phyloP scores from a whole-genome alignment of 2,888 invertebrate genomes.

The Auanema sp. region DNA sequence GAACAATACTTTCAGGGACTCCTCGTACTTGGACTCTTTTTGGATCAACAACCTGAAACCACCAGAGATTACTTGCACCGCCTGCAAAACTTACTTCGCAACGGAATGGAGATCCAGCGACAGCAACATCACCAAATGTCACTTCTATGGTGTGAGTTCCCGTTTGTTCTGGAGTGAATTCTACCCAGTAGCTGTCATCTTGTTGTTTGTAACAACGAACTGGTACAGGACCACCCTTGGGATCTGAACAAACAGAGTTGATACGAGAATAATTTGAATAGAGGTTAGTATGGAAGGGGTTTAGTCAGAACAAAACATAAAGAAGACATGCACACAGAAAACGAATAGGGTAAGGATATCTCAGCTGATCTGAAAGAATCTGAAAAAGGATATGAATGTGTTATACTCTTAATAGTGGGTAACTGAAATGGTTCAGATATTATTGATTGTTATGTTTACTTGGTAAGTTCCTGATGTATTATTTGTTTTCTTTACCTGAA shows the following conservation, averaged over 20 bases:
- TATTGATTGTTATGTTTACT: background rate
- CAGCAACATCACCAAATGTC: slow-evolving; percentile 76
- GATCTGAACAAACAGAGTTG: slow-evolving; percentile 61
- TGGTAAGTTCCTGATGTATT: background rate
- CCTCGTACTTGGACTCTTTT: slow-evolving; percentile 49
- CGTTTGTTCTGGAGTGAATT: slow-evolving; percentile 71
- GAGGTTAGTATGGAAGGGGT: slow-evolving; percentile 27
- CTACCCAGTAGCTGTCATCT: slow-evolving; percentile 89
- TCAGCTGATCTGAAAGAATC: slow-evolving; percentile 11
- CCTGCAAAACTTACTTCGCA: slow-evolving; percentile 75
- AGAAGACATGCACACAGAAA: slow-evolving; percentile 18
- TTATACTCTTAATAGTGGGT: background rate
- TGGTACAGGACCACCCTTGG: slow-evolving; percentile 73
- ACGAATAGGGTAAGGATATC: slow-evolving; percentile 15
- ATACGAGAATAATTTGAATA: slow-evolving; percentile 12
- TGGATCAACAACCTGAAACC: slow-evolving; percentile 70
- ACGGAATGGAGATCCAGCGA: slow-evolving; percentile 88
- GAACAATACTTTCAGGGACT: slow-evolving; percentile 38
- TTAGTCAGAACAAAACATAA: slow-evolving; percentile 38
- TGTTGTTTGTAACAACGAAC: slow-evolving; percentile 93
- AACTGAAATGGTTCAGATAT: background rate
- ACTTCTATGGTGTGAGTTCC: slow-evolving; percentile 87
- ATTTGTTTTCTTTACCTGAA: slow-evolving; percentile 47
- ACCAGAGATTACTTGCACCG: background rate
- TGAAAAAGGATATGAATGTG: background rate